These are phyloP conservation scores for Elysia chlorotica DNA, from an alignment of 1,140 invertebrate genomes.

Conservation along the genomic window DNA sequence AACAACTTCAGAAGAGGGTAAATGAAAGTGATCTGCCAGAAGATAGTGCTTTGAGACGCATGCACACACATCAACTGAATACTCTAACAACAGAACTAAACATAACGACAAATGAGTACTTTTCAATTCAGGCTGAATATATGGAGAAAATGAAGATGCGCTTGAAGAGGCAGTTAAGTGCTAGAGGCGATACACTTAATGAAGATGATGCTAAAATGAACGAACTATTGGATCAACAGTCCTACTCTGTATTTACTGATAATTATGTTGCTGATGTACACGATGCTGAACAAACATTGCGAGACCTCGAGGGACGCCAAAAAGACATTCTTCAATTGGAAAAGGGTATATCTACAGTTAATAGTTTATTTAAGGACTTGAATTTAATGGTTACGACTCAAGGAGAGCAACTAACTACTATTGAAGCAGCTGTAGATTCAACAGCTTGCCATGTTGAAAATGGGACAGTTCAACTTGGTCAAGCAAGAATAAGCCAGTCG, in stretches of 20 bases:
- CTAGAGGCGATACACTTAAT: conserved; percentile 23
- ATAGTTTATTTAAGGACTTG: conserved; percentile 44
- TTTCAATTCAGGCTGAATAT: conserved; percentile 40
- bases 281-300: conserved; percentile 37
- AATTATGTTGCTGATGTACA: conserved; percentile 38
- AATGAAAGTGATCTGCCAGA: conserved; percentile 20
- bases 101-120: conserved; percentile 37
- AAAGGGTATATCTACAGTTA: conserved; percentile 41
- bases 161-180: conserved; percentile 29
- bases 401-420: conserved; percentile 41
- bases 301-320: conserved; percentile 66
- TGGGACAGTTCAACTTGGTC: conserved; percentile 30
- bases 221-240: conserved; percentile 33
- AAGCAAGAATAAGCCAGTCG: conserved; percentile 30
- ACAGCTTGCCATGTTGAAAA: conserved; percentile 31
- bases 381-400: conserved; percentile 40
- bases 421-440: conserved; percentile 33
- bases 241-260: conserved; percentile 36
- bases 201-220: conserved; percentile 25
- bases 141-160: conserved; percentile 41
- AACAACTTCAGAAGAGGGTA: conserved; percentile 32
- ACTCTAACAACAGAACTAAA: conserved; percentile 35
- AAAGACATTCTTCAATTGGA: conserved; percentile 42
- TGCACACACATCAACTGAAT: conserved; percentile 35
- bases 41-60: conserved; percentile 30